Evolutionary conservation across 2,113 vertebrate genomes (phyloP).

Genomic region (Pandion haliaetus): DNA sequence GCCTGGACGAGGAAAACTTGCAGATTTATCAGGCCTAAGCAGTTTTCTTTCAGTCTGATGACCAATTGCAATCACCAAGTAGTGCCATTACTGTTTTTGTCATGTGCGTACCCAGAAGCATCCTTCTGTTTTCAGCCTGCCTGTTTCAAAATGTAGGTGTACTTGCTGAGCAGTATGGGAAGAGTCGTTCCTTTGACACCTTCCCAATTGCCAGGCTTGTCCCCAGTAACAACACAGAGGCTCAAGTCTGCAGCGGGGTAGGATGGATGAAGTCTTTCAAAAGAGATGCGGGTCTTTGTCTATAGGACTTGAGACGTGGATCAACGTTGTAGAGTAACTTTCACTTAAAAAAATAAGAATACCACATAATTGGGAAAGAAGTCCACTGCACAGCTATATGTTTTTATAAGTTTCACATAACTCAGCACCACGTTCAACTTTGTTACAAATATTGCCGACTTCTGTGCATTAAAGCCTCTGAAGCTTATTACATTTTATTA

Average conservation of each 20-base stretch:
- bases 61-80: neutral
- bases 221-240: rapidly evolving
- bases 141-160: neutral
- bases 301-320: neutral
- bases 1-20: neutral
- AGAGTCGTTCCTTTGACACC: rapidly evolving
- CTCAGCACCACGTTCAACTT: neutral
- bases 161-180: rapidly evolving
- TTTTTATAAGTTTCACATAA: neutral
- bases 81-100: rapidly evolving
- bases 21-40: neutral
- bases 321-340: neutral
- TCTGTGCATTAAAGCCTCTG: neutral
- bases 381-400: neutral
- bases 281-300: neutral
- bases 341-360: neutral
- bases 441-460: neutral
- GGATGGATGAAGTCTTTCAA: neutral
- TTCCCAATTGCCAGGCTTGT: neutral
- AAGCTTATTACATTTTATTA: neutral
- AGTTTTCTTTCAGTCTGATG: neutral
- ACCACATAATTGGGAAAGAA: neutral
- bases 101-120: rapidly evolving
- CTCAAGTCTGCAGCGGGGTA: neutral
- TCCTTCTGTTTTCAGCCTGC: neutral